Evolutionary conservation across 2,797 vertebrate species (phyloP).

Genomic region (Premnoplex brunnescens): DNA sequence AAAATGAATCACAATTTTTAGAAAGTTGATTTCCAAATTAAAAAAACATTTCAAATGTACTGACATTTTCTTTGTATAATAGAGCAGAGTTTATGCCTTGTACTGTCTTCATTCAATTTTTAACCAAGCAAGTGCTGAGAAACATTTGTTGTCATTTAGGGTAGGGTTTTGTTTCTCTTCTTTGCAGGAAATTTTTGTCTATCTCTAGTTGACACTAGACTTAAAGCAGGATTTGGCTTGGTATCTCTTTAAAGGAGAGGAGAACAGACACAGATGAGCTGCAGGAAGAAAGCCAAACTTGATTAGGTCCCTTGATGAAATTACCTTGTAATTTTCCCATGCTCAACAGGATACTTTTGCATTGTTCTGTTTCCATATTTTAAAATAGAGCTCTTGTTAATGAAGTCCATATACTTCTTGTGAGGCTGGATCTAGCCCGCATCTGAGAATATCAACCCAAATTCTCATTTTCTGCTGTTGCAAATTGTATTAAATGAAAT

Average conservation of each 20-base stretch:
- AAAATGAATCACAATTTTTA: background rate
- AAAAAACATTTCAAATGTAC: background rate
- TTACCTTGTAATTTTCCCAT: slow-evolving; percentile 17
- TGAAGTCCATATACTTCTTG: background rate
- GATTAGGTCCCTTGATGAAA: slow-evolving; percentile 54
- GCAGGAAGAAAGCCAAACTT: slow-evolving; percentile 39
- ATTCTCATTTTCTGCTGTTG: background rate
- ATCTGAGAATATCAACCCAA: background rate
- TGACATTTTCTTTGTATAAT: background rate
- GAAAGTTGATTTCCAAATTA: background rate
- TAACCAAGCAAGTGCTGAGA: background rate
- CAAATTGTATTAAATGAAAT: background rate
- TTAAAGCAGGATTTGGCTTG: background rate
- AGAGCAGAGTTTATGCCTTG: background rate
- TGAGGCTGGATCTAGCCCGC: background rate
- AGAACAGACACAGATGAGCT: background rate
- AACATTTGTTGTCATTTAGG: background rate
- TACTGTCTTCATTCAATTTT: background rate
- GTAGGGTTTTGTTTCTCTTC: background rate
- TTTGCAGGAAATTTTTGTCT: background rate
- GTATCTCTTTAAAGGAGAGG: background rate
- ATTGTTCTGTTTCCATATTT: background rate
- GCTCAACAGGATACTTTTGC: background rate
- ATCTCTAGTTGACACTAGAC: background rate
- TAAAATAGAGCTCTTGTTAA: background rate